These are phyloP conservation scores for Ctena decussata DNA, from an alignment of 2,888 invertebrate genomes.

Conservation along the genomic window DNA sequence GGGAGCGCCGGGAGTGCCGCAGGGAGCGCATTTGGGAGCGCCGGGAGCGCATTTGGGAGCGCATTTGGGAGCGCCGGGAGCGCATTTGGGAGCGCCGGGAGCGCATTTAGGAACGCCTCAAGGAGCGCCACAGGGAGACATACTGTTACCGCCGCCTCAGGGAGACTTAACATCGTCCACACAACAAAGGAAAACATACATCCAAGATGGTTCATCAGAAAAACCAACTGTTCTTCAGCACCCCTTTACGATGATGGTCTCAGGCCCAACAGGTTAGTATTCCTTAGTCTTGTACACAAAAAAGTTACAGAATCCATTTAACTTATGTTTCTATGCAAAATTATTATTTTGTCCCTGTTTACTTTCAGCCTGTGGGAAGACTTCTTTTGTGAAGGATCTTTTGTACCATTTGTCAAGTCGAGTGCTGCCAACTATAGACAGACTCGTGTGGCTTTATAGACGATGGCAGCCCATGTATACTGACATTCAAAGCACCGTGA, in stretches of 20 bases:
- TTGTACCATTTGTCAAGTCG: background rate
- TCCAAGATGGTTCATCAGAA: background rate
- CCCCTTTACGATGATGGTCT: background rate
- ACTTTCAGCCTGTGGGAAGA: background rate
- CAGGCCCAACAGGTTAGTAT: background rate
- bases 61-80: background rate
- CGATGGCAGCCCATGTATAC: constrained; percentile 41
- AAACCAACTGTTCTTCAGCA: background rate
- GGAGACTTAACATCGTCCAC: background rate
- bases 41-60: background rate
- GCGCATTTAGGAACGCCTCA: background rate
- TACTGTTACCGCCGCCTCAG: background rate
- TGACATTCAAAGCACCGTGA: constrained; percentile 20
- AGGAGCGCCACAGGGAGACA: background rate
- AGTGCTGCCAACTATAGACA: background rate
- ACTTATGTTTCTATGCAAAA: background rate
- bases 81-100: background rate
- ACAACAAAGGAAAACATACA: background rate
- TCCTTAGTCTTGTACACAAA: background rate
- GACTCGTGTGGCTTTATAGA: background rate
- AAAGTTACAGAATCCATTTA: background rate
- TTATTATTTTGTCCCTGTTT: background rate
- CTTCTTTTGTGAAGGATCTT: background rate
- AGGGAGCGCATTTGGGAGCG: background rate
- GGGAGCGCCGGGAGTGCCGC: background rate